Conservation (phyloP, 1,140 invertebrate species). For the Bombus soroeensis region DNA sequence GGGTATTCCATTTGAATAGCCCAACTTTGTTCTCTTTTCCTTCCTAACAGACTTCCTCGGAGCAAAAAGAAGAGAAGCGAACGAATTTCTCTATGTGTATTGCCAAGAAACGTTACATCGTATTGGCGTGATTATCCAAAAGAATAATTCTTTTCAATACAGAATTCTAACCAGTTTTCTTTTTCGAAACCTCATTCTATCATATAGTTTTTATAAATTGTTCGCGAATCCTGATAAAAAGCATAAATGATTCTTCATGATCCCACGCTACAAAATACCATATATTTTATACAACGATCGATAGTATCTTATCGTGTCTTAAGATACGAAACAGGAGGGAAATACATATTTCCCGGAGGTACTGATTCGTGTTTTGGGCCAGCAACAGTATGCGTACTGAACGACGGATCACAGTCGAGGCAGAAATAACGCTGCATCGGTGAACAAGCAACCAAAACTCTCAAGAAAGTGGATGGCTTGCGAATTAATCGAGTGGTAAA, state of each 20-base stretch:
- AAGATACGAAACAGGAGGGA: not conserved
- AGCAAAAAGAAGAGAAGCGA: not conserved
- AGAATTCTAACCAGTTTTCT: not conserved
- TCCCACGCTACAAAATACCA: not conserved
- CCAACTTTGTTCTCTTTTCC: constrained; percentile 37
- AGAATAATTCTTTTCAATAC: not conserved
- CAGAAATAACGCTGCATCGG: not conserved
- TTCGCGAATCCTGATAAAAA: not conserved
- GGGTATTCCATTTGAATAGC: constrained; percentile 16
- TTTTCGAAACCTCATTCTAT: not conserved
- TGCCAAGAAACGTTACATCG: not conserved
- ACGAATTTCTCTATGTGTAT: not conserved
- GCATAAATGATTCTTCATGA: not conserved
- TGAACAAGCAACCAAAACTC: not conserved
- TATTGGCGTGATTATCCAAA: not conserved
- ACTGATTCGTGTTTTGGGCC: not conserved
- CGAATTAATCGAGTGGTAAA: not conserved
- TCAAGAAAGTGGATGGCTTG: not conserved
- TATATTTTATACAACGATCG: not conserved
- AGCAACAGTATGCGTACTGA: not conserved
- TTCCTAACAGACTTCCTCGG: not conserved
- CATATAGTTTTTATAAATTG: not conserved
- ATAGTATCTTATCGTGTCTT: not conserved
- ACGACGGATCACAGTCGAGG: not conserved
- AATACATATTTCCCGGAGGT: not conserved